A percentile compares a stretch with the other conserved stretches of the same genome.
These are phyloP conservation scores for Anguilla megastoma DNA, from an alignment of 2,797 vertebrate genomes.

Conservation along the genomic window DNA sequence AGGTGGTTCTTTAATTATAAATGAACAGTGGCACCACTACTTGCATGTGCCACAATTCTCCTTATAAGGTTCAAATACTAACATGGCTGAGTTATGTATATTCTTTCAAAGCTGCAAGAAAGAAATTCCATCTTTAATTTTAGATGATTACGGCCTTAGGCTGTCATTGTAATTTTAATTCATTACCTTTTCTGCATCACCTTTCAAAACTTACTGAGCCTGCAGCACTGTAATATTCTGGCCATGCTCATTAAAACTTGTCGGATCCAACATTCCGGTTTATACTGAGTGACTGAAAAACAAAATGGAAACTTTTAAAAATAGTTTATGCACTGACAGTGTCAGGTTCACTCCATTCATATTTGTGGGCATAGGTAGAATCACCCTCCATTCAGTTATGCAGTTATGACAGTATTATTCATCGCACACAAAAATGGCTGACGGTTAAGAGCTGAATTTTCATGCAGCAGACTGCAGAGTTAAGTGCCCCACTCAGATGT, in stretches of 20 bases:
- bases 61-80: background rate
- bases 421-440: background rate
- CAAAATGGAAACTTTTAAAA: background rate
- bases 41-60: background rate
- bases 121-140: background rate
- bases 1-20: conserved; percentile 33
- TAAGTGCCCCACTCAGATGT: conserved; percentile 12
- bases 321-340: background rate
- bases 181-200: background rate
- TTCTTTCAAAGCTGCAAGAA: background rate
- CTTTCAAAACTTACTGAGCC: background rate
- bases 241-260: background rate
- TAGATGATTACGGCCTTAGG: background rate
- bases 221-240: background rate
- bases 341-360: background rate
- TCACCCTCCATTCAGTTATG: background rate
- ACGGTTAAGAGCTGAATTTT: background rate
- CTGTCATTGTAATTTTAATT: background rate
- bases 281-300: conserved; percentile 12
- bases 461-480: background rate
- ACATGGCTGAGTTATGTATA: background rate
- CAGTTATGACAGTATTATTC: background rate
- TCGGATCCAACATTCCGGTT: background rate
- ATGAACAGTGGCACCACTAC: conserved; percentile 23
- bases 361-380: no score